Base-by-base conservation (phyloP, 2,797 vertebrate genomes). In the Sylvilagus floridanus region DNA sequence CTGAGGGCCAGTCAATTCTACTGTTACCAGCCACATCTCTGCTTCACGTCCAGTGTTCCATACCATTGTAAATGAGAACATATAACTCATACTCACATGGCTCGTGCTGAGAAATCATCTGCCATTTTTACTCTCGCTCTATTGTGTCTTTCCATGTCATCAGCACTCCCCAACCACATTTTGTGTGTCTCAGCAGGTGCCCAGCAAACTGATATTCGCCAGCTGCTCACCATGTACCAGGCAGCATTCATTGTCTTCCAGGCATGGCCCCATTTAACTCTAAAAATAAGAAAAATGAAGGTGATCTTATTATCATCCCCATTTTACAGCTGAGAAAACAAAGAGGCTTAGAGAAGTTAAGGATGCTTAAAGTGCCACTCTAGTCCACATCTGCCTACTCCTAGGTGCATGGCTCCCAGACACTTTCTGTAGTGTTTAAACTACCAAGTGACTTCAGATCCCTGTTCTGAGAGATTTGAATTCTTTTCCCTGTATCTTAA, bases 231-330 rank as follows among this genome's bases (percentile, higher is more conserved):
- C 9, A 0, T 8, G 7, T 4, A 4, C 60, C 52, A 79, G 50
- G n/a, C 24, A 5, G 47, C 57, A 37, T 68, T 73, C 35, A 77
- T 14, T 68, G 14, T 81, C 75, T 88, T 90, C 66, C 37, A 21
- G 11, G 0, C 16, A 12, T 69, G 62, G 69, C 52, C 21, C 76
- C 12, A 47, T 81, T 91, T 93, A 52, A 52, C 72, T 47, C 84
- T 91, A 22, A 79, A 47, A 76, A 90, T 72, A 17, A 72, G 72
- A 66, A 86, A 82, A 86, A 66, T 26, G 26, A 85, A 81, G 17
- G 75, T 76, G 30, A 12, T 54, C 24, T 71, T 62, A 21, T 72
- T 12, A 60, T 85, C 42, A 60, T 28, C 52, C 62, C 37, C 63
- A 32, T 47, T 95, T 84, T 65, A 83, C 28, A 88, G 21, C 35